Evolutionary conservation across 2,113 vertebrate species (phyloP).

Genomic region (Scophthalmus maximus): DNA sequence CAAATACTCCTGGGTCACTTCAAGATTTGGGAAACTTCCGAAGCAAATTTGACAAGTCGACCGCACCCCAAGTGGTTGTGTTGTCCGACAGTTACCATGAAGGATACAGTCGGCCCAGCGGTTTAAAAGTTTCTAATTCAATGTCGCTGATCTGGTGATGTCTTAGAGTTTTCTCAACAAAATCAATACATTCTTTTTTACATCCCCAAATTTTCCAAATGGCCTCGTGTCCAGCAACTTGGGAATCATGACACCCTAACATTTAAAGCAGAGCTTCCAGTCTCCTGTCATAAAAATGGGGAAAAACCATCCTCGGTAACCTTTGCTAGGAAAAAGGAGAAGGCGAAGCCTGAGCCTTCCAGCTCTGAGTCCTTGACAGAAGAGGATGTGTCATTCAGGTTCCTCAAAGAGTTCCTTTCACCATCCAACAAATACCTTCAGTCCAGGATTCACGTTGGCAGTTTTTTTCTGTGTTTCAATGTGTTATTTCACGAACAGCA

Average conservation of each 20-base stretch:
- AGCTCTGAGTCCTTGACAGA: neutral
- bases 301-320: neutral
- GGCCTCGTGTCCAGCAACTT: neutral
- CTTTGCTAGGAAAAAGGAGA: neutral
- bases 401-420: neutral
- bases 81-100: no score
- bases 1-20: no score
- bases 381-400: neutral
- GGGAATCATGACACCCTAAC: neutral
- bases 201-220: no score
- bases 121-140: no score
- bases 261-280: neutral
- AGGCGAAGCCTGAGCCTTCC: conserved; percentile 1
- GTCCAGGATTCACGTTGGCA: neutral
- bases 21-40: no score
- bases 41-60: no score
- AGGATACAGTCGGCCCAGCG: no score
- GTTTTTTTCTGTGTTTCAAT: neutral
- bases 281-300: neutral
- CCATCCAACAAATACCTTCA: neutral
- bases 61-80: no score
- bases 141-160: no score
- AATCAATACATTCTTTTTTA: no score
- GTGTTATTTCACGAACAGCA: neutral
- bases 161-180: no score